Evolutionary conservation across 1,140 invertebrate species (phyloP).

Genomic region (Cydia splendana): DNA sequence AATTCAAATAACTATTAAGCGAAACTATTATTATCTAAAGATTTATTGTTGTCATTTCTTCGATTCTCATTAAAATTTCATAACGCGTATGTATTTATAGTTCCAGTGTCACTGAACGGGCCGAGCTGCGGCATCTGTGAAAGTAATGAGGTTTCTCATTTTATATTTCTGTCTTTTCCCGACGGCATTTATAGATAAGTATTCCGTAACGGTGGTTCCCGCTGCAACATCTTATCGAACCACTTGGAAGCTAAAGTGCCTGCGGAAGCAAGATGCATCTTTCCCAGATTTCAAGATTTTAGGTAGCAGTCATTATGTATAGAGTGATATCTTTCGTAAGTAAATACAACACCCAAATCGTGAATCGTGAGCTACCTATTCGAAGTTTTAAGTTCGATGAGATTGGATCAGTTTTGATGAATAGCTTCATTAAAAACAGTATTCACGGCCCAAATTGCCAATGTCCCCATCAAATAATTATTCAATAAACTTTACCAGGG

Average conservation of each 20-base stretch:
- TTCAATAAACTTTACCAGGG: too few relatives aligned
- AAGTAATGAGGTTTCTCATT: conserved; percentile 17
- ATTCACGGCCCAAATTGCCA: too few relatives aligned
- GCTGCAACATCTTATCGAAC: conserved; percentile 1
- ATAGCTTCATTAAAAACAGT: too few relatives aligned
- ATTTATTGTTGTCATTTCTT: conserved; percentile 33
- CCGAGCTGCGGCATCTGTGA: conserved; percentile 38
- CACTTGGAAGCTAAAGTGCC: not conserved
- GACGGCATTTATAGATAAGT: not conserved
- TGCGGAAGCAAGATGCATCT: not conserved
- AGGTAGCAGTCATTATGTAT: not conserved
- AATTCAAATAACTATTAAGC: conserved; percentile 42
- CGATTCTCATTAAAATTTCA: conserved; percentile 34
- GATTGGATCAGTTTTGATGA: too few relatives aligned
- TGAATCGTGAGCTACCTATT: too few relatives aligned
- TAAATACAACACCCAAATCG: not conserved
- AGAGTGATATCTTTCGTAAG: not conserved
- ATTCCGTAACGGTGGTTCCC: conserved; percentile 17
- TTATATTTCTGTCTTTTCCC: not conserved
- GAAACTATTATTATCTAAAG: conserved; percentile 38
- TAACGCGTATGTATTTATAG: conserved; percentile 37
- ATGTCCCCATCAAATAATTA: too few relatives aligned
- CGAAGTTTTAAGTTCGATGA: too few relatives aligned
- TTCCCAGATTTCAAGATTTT: not conserved
- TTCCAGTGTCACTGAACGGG: conserved; percentile 31